Conservation (phyloP, 2,113 vertebrate genomes). For the Bucco capensis region DNA sequence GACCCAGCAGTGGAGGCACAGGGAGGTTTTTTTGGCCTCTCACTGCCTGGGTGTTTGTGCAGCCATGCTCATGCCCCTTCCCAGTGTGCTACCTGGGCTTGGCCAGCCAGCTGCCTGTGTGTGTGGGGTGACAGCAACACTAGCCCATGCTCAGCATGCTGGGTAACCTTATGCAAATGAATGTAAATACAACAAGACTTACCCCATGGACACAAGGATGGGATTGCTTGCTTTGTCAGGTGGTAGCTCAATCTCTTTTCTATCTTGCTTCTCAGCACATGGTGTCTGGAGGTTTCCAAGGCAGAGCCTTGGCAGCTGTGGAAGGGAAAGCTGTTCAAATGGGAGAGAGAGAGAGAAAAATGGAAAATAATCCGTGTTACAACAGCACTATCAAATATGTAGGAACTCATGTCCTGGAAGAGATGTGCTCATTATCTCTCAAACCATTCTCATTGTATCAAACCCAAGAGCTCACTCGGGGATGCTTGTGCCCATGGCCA, state of each 20-base stretch:
- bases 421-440: neutral
- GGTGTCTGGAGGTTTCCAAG: neutral
- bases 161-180: neutral
- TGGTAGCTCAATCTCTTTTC: neutral
- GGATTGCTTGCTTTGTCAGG: neutral
- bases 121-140: neutral
- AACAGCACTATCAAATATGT: slow-evolving; percentile 24
- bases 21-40: neutral
- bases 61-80: neutral
- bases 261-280: rapidly evolving
- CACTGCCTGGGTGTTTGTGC: neutral
- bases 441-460: neutral
- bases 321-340: neutral
- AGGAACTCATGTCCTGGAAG: neutral
- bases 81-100: neutral
- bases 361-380: neutral
- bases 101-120: neutral
- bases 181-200: neutral
- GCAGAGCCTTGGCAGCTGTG: neutral
- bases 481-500: neutral
- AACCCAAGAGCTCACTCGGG: neutral
- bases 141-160: neutral
- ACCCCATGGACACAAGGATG: rapidly evolving
- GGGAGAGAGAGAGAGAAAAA: neutral
- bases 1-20: neutral